A percentile compares a stretch with the other conserved stretches of the same genome.
Evolutionary conservation across 2,888 invertebrate genomes (phyloP).

Genomic region (Selenia dentaria): DNA sequence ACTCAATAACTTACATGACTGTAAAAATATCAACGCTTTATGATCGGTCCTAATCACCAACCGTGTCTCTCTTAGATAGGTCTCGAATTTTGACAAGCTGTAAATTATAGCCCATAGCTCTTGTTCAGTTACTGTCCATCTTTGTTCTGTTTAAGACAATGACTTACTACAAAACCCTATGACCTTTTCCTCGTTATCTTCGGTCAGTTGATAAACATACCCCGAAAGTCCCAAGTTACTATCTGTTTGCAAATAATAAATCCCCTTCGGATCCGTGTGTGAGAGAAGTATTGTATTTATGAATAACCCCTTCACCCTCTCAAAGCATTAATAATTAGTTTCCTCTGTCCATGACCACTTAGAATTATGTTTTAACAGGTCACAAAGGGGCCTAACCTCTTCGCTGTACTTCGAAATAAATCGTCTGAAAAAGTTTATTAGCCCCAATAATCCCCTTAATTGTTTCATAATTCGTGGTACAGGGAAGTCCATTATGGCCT

Average conservation of each 20-base stretch:
- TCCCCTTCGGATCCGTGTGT: background rate
- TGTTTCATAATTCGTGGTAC: conserved; percentile 1
- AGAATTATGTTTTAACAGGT: background rate
- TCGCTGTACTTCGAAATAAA: background rate
- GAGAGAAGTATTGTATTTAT: background rate
- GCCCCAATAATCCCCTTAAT: background rate
- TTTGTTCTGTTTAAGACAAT: background rate
- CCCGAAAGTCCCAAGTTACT: background rate
- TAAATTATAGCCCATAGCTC: conserved; percentile 4
- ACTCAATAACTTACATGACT: background rate
- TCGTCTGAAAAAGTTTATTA: background rate
- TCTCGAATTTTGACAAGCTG: conserved; percentile 3
- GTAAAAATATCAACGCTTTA: background rate
- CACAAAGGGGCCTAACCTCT: background rate
- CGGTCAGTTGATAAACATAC: background rate
- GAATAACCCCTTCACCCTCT: background rate
- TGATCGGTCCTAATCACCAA: background rate
- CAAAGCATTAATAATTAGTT: background rate
- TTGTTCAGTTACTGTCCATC: conserved; percentile 3
- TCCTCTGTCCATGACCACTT: background rate
- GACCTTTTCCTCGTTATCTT: background rate
- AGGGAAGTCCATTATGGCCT: conserved; percentile 1
- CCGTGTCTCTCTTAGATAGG: background rate
- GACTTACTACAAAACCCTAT: conserved; percentile 4
- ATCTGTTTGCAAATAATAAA: conserved; percentile 3